Evolutionary conservation across 2,888 invertebrate species (phyloP).

Genomic region (Cyclophora albipunctata): DNA sequence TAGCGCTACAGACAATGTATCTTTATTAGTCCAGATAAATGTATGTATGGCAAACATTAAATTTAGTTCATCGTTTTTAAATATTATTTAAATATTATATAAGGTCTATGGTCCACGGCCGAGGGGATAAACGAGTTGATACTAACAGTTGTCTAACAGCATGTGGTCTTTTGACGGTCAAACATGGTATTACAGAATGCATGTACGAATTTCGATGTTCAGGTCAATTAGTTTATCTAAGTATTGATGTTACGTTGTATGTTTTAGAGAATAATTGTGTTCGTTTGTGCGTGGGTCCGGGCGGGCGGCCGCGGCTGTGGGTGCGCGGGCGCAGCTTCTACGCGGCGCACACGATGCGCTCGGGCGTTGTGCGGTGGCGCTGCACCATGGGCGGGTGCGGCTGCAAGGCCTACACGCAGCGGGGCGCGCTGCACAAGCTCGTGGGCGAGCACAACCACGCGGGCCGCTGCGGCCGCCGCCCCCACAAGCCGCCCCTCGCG

Average conservation of each 20-base stretch:
- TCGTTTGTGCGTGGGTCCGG: slow-evolving; percentile 63
- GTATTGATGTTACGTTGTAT: slow-evolving; percentile 14
- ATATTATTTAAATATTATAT: no score
- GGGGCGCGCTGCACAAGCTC: slow-evolving; percentile 60
- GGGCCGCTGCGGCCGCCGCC: slow-evolving; percentile 52
- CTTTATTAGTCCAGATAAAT: no score
- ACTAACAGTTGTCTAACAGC: no score
- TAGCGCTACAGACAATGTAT: no score
- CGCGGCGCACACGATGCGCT: slow-evolving; percentile 69
- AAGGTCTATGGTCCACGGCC: no score
- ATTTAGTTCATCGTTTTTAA: no score
- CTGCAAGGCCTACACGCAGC: slow-evolving; percentile 68
- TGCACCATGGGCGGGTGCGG: slow-evolving; percentile 71
- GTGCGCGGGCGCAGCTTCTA: slow-evolving; percentile 69
- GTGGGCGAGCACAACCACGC: slow-evolving; percentile 67
- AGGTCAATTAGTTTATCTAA: no score
- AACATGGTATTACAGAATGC: no score
- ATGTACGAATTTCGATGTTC: no score
- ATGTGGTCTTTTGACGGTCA: no score
- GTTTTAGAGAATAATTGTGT: slow-evolving; percentile 44
- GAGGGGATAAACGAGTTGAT: no score
- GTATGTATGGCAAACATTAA: no score
- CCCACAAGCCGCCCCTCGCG: slow-evolving; percentile 22
- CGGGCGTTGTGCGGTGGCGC: slow-evolving; percentile 66
- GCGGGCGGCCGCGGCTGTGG: slow-evolving; percentile 66